phyloP scores from a whole-genome alignment of 2,888 invertebrate genomes.

The Uloborus plumipes region DNA sequence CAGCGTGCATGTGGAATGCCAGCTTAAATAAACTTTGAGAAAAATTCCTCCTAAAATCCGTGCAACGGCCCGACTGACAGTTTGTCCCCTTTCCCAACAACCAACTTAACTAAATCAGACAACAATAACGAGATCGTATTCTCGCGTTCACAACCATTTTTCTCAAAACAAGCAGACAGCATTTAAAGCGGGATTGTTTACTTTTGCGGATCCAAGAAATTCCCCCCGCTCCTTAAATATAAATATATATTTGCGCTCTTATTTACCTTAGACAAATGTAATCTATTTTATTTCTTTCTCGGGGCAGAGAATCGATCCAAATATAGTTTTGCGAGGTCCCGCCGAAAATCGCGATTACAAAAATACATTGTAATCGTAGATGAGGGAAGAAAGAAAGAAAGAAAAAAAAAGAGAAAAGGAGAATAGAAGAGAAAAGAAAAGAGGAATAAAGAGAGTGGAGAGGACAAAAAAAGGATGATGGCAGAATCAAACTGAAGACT shows the following conservation, averaged over 20 bases:
- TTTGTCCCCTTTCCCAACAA: too few species aligned
- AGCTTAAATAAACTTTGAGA: too few species aligned
- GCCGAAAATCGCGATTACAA: slow-evolving; percentile 50
- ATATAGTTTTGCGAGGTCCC: slow-evolving; percentile 52
- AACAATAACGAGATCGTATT: too few species aligned
- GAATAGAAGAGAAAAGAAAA: not conserved
- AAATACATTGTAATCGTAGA: slow-evolving; percentile 63
- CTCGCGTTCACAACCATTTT: too few species aligned
- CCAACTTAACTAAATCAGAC: too few species aligned
- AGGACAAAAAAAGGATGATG: slow-evolving; percentile 45
- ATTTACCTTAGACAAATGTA: too few species aligned
- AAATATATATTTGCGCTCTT: slow-evolving; percentile 39
- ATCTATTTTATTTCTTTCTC: too few species aligned
- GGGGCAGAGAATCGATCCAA: slow-evolving; percentile 51
- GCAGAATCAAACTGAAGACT: slow-evolving; percentile 50
- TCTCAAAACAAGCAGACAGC: too few species aligned
- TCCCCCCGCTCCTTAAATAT: slow-evolving; percentile 16
- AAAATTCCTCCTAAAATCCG: too few species aligned
- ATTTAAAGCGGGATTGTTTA: slow-evolving; percentile 47
- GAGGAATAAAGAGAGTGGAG: slow-evolving; percentile 2
- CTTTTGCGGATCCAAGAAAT: slow-evolving; percentile 47
- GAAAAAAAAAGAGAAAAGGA: slow-evolving; percentile 31
- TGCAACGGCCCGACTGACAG: too few species aligned
- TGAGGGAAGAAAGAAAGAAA: slow-evolving; percentile 33
- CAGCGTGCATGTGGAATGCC: too few species aligned